Evolutionary conservation across 2,113 vertebrate species (phyloP), one percentile per base, ranked within the genome.

Genomic region (Tragelaphus strepsiceros): DNA sequence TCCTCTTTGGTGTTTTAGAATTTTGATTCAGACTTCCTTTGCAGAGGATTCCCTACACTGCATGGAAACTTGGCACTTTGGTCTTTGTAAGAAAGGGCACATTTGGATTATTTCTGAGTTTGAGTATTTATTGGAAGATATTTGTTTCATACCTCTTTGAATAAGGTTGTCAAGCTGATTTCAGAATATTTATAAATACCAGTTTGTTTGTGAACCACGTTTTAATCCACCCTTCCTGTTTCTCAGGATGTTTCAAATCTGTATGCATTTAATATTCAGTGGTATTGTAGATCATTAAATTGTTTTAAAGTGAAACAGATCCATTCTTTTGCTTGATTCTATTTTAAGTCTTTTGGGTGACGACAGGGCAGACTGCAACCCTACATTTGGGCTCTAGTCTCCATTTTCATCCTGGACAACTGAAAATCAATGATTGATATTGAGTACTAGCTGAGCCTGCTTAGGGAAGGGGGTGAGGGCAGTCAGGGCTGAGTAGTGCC

Each of bases 161-260:
- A 95, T 83, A 83, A 93, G 88, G 15, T 81, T 95, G 12, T 87
- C 64, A 93, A 90, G 35, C 78, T 95, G 39, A 98, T 59, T 59
- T 95, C 86, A 91, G 74, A 97, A 90, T 96, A 94, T 51, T 98
- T 96, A 95, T 87, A 96, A 94, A 92, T 62, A 87, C 24, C 43
- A 84, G 96, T 61, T 74, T 88, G 59, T 53, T 58, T 87, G 46
- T 62, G 49, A 98, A 90, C 35, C 32, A 61, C 39, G 7, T 56
- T 97, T 96, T 96, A 97, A 95, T 67, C 30, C 90, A 26, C 28
- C 53, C 46, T 93, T 71, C n/a, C 54, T 85, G 4, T 87, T 89
- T 97, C 94, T 80, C 49, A 88, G 53, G 11, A 85, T 74, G 6
- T 61, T 92, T 90, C 89, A 91, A 88, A 94, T 92, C 83, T 96